Conservation (phyloP, 1,140 invertebrate genomes). For the Pectinophora gossypiella region DNA sequence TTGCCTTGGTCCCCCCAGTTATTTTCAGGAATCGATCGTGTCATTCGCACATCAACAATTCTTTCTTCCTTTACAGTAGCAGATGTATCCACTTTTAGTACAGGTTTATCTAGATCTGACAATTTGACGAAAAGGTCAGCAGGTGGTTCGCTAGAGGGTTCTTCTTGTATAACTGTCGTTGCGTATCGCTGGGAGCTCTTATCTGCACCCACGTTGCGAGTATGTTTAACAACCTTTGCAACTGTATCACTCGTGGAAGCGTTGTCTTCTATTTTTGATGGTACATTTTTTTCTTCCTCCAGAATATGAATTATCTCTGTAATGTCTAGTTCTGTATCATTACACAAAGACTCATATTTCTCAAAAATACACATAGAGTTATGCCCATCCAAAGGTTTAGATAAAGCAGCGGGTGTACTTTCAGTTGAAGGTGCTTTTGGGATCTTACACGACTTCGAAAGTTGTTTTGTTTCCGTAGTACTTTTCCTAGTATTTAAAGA, state of each 20-base stretch:
- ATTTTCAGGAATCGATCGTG: slow-evolving; percentile 62
- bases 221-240: slow-evolving; percentile 1
- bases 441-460: background rate
- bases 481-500: slow-evolving; percentile 29
- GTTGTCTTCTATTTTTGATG: slow-evolving; percentile 9
- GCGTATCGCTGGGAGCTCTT: no score
- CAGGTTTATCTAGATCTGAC: slow-evolving; percentile 61
- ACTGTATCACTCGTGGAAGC: slow-evolving; percentile 12
- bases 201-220: no score
- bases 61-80: slow-evolving; percentile 8
- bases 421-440: background rate
- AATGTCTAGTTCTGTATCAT: slow-evolving; percentile 52
- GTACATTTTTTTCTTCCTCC: slow-evolving; percentile 5
- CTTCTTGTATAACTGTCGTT: slow-evolving; percentile 28
- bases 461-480: slow-evolving; percentile 17
- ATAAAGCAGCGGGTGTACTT: background rate
- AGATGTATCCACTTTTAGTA: slow-evolving; percentile 30
- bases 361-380: slow-evolving; percentile 34
- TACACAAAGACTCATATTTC: slow-evolving; percentile 54
- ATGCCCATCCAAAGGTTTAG: background rate
- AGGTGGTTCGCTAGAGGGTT: slow-evolving; percentile 18
- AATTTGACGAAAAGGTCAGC: slow-evolving; percentile 56
- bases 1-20: slow-evolving; percentile 46
- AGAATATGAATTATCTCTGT: slow-evolving; percentile 50
- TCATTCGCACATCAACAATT: slow-evolving; percentile 48